Evolutionary conservation across 2,113 vertebrate genomes (phyloP), one percentile per base, ranked within the genome.

Genomic region (Etheostoma spectabile): DNA sequence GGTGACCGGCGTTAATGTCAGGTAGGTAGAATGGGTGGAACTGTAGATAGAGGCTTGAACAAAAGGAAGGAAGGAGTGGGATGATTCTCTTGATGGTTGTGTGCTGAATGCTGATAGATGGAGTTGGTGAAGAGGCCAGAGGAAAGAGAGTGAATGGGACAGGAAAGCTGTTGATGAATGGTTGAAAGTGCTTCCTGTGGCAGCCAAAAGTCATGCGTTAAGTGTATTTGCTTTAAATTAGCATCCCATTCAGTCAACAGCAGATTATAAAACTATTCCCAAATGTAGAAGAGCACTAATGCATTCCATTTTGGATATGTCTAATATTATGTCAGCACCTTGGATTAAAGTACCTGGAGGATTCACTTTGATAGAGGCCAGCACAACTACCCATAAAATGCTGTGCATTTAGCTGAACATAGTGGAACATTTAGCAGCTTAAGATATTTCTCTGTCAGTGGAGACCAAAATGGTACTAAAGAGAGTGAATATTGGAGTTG

Each of bases 181-280:
- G 45, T 15, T 71, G 51, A 52, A 18, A 21, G 30, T 14, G 68
- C 56, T 77, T 88, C 53, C 59, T 78, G 65, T 16, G 21, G 33
- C n/a, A 45, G 24, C 56, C 24, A 48, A 63, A 62, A 69, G 63
- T 73, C 73, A 42, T 27, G 49, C 2, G 0, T 77, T 13, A 51
- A 74, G 67, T 75, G 59, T 12, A 57, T 70, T 85, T 80, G 16
- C 33, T 82, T 69, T 73, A 83, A 69, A 80, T 27, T 74, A 45
- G 51, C 16, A 6, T 38, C 53, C 3, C 62, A 51, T 53, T 73
- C 42, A 35, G 30, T 65, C 57, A 68, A 49, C 52, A n/a, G 1
- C 70, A 16, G 22, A 35, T 63, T 51, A 24, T 68, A 51, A 77
- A 72, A 46, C n/a, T 33, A 62, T 56, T 76, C n/a, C 35, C 19